phyloP scores from a whole-genome alignment of 2,797 vertebrate genomes.

The Gorsachius magnificus region DNA sequence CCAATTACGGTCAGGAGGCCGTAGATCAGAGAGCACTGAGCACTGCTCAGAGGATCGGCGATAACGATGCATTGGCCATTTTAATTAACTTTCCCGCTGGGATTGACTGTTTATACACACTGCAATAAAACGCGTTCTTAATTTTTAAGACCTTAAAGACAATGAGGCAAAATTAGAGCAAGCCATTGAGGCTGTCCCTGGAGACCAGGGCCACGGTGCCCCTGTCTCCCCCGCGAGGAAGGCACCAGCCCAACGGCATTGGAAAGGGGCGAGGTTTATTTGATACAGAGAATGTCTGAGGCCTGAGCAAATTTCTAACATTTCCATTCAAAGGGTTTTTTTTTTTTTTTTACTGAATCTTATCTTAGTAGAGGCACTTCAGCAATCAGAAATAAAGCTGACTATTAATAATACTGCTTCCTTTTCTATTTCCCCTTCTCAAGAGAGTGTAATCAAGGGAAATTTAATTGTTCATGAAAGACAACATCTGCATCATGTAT shows the following conservation, averaged over 20 bases:
- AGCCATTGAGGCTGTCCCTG: background rate
- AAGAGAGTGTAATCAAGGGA: background rate
- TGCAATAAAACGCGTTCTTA: background rate
- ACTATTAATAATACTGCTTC: background rate
- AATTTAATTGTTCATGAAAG: slow-evolving; percentile 42
- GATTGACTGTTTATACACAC: background rate
- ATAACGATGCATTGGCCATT: slow-evolving; percentile 4
- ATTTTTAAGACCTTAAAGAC: slow-evolving; percentile 14
- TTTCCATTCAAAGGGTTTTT: background rate
- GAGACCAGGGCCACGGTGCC: background rate
- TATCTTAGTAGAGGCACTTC: background rate
- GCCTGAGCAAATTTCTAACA: background rate
- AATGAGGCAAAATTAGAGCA: background rate
- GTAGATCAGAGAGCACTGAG: background rate
- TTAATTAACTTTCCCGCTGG: slow-evolving; percentile 29
- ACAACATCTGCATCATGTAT: background rate
- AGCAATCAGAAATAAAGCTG: background rate
- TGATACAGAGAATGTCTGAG: background rate
- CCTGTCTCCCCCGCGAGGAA: background rate
- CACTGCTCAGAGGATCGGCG: background rate
- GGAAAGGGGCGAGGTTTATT: background rate
- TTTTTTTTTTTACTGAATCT: background rate
- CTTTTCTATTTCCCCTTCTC: background rate
- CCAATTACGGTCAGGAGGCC: background rate
- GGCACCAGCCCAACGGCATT: rapidly evolving